Evolutionary conservation across 2,113 vertebrate genomes (phyloP).

Genomic region (Cyprinodon variegatus): DNA sequence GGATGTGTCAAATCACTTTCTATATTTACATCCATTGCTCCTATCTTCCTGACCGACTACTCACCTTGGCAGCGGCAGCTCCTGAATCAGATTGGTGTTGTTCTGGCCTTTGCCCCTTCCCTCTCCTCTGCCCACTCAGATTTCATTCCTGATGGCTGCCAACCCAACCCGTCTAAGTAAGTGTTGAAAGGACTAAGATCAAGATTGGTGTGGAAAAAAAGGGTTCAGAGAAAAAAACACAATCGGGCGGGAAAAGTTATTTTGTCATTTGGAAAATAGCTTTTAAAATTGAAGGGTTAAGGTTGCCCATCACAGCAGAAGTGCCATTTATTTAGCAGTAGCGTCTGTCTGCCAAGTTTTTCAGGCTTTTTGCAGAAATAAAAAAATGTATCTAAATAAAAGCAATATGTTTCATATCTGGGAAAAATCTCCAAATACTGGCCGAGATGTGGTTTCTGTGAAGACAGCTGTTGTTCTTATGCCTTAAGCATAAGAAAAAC

Average conservation of each 20-base stretch:
- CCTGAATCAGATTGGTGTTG: slow-evolving; percentile 41
- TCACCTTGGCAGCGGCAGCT: slow-evolving; percentile 57
- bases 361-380: neutral
- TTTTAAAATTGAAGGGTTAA: slow-evolving; percentile 17
- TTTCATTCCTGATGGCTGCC: slow-evolving; percentile 37
- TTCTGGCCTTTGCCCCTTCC: slow-evolving; percentile 53
- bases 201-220: slow-evolving; percentile 13
- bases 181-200: slow-evolving; percentile 1
- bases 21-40: slow-evolving; percentile 50
- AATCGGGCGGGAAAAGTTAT: slow-evolving; percentile 15
- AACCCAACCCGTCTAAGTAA: slow-evolving; percentile 23
- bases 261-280: slow-evolving; percentile 8
- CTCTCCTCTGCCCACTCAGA: slow-evolving; percentile 55
- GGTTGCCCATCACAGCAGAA: neutral
- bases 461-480: neutral
- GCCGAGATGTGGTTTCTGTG: neutral
- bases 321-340: slow-evolving; percentile 6
- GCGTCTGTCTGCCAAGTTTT: neutral
- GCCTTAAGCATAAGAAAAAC: neutral
- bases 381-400: neutral
- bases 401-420: neutral
- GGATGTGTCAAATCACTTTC: slow-evolving; percentile 43
- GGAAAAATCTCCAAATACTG: neutral
- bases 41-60: slow-evolving; percentile 31
- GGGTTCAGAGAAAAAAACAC: slow-evolving; percentile 36